phyloP scores from a whole-genome alignment of 2,113 vertebrate species.

The Hydropotes inermis region DNA sequence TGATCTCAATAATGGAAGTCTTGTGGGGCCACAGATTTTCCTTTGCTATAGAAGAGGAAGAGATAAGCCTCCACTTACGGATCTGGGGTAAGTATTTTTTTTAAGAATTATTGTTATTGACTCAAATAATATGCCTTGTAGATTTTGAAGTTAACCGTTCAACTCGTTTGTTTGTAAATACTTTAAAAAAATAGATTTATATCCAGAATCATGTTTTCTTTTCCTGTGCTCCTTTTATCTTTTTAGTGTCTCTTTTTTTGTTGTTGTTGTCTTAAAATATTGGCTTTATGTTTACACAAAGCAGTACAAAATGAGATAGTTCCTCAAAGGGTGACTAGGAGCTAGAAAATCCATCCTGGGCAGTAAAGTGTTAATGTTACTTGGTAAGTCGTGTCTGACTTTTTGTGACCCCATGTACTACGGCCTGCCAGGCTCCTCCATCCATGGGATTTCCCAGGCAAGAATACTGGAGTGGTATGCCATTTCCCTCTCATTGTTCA shows the following conservation, averaged over 20 bases:
- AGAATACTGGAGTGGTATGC: not conserved
- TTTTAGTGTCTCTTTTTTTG: not conserved
- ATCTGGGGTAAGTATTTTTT: constrained; percentile 92
- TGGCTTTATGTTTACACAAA: not conserved
- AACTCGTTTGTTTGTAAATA: not conserved
- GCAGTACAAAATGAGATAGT: not conserved
- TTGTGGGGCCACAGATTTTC: constrained; percentile 95
- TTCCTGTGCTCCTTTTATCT: not conserved
- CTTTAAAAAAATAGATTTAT: constrained; percentile 24
- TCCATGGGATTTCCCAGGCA: not conserved
- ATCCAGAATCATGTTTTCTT: not conserved
- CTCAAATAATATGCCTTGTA: not conserved
- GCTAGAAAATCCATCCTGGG: not conserved
- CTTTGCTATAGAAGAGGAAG: constrained; percentile 95
- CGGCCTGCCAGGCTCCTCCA: not conserved
- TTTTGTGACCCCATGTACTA: not conserved
- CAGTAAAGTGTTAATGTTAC: not conserved
- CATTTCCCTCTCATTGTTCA: not conserved
- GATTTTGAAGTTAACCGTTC: constrained; percentile 43
- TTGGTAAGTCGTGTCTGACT: not conserved
- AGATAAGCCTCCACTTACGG: constrained; percentile 97
- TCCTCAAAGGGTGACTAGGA: not conserved
- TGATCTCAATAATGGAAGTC: constrained; percentile 96
- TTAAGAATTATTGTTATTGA: not conserved
- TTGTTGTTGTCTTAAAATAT: not conserved